Evolutionary conservation across 2,113 vertebrate species (phyloP).

Genomic region (Nestor notabilis): DNA sequence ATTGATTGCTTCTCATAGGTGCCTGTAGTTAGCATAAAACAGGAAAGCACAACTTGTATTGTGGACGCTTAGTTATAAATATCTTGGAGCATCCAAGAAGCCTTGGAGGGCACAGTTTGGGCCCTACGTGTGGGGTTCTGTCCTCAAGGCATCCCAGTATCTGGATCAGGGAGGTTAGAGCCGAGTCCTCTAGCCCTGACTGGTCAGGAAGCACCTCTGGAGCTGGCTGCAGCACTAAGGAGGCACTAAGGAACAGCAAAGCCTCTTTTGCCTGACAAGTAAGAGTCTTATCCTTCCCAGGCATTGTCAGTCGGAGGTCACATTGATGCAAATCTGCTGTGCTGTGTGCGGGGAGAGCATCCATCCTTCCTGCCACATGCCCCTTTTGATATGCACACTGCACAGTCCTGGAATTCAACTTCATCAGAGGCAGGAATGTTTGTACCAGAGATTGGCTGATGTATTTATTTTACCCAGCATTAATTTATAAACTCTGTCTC

Average conservation of each 20-base stretch:
- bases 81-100: neutral
- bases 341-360: neutral
- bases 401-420: neutral
- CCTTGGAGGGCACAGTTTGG: neutral
- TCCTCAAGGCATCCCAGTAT: neutral
- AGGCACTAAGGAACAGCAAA: neutral
- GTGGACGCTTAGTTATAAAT: neutral
- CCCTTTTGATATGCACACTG: neutral
- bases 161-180: neutral
- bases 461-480: constrained; percentile 45
- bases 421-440: constrained; percentile 35
- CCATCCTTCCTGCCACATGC: neutral
- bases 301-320: neutral
- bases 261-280: neutral
- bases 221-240: neutral
- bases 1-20: constrained; percentile 22
- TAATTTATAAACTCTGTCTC: constrained; percentile 26
- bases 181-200: neutral
- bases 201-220: neutral
- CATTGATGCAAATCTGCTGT: neutral
- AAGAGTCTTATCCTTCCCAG: neutral
- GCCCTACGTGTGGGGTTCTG: neutral
- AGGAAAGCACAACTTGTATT: neutral
- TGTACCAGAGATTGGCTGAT: constrained; percentile 12
- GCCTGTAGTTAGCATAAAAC: constrained; percentile 38